Percentiles rank a stretch among this genome's conserved stretches.
Conservation (phyloP, 2,113 vertebrate genomes). For the Nothoprocta perdicaria region DNA sequence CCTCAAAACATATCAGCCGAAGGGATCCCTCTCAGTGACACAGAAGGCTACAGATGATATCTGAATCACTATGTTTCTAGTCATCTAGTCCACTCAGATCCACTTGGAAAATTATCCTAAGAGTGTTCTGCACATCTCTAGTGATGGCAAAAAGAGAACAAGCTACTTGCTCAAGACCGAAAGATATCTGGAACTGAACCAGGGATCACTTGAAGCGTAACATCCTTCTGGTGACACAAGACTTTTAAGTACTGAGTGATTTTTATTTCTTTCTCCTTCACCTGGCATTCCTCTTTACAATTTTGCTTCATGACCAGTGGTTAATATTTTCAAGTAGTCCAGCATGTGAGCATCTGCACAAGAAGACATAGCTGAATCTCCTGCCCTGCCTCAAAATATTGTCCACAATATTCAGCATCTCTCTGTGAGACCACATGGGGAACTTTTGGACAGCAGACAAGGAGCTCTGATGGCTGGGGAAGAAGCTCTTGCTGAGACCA, state of each 20-base stretch:
- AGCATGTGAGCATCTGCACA: background rate
- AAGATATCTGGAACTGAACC: background rate
- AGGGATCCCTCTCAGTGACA: background rate
- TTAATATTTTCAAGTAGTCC: conserved; percentile 7
- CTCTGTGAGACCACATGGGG: background rate
- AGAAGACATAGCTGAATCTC: background rate
- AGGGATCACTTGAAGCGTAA: background rate
- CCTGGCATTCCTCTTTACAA: conserved; percentile 10
- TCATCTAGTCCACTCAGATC: background rate
- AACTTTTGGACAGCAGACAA: background rate
- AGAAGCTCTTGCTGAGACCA: background rate
- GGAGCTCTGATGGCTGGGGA: background rate
- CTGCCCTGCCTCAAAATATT: rapidly evolving
- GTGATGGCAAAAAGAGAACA: background rate
- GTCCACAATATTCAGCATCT: background rate
- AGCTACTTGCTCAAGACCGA: background rate
- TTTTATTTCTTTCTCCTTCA: background rate
- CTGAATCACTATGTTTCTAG: background rate
- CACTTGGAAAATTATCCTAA: background rate
- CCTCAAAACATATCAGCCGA: background rate
- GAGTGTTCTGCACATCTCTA: background rate
- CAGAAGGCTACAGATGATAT: background rate
- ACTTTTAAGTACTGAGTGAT: background rate
- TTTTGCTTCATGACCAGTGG: conserved; percentile 7
- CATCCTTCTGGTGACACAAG: background rate